Evolutionary conservation across 2,888 invertebrate species (phyloP), one percentile per base, ranked within the genome.

Genomic region (Zygothrica quintamaculata): DNA sequence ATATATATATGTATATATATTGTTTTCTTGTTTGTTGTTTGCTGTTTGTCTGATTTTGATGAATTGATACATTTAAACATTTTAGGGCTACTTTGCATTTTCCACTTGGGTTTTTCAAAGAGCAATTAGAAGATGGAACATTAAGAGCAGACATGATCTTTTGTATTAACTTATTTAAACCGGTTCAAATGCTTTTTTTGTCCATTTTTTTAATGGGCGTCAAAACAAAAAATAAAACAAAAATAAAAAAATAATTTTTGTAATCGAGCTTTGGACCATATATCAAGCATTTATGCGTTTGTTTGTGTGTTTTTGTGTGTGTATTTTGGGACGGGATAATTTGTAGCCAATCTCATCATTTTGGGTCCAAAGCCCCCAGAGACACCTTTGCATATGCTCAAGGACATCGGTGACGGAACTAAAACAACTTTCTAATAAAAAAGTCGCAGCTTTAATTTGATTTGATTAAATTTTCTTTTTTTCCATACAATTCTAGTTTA

Each of bases 341-440:
- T 51, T 60, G 26, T 34, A 13, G 68, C 55, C 39, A 46, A 55
- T 62, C 44, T 58, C 16, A 37, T 50, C 31, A 13, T n/a, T 33
- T 46, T 46, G 65, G 62, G 79, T 84, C 84, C 84, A 82, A 82
- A 73, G 79, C 84, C 73, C 79, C 66, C 58, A 44, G 34, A 25
- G 31, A 12, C 43, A 57, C 50, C 65, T 72, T 65, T 67, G 61
- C 39, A 46, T 56, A 55, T 42, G 58, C 59, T 57, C 80, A 81
- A 81, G 80, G 80, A 86, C 86, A 61, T 29, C 36, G 65, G 34
- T 80, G 77, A 84, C 84, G 87, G 80, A 81, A 81, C 87, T 81
- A 59, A 81, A 81, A 81, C 81, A 84, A 87, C 82, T 84, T 84
- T 84, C 82, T 84, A 84, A 84, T 87, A 74, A 66, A 80, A 22